Percentiles rank a stretch among this genome's conserved stretches.
Conservation (phyloP, 2,888 invertebrate genomes). For the Leptinotarsa peninsularis region DNA sequence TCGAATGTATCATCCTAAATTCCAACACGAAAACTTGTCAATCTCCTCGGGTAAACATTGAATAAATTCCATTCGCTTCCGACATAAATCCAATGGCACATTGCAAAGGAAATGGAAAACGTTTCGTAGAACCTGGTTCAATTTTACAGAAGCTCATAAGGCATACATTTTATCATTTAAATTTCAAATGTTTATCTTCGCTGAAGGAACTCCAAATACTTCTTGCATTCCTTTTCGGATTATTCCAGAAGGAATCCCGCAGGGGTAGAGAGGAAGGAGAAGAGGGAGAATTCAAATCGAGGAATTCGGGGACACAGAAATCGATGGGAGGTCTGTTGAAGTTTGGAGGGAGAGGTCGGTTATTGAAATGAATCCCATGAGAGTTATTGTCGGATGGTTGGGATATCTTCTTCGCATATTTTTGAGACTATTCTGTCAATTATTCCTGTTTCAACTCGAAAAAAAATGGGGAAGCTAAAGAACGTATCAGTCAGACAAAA, state of each 20-base stretch:
- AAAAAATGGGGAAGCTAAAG: too few species aligned
- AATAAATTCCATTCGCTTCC: conserved; percentile 33
- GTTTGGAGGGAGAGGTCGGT: background rate
- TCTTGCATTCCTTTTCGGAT: conserved; percentile 45
- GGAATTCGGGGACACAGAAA: conserved; percentile 25
- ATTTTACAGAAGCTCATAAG: conserved; percentile 32
- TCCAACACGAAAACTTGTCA: conserved; percentile 34
- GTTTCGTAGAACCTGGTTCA: conserved; percentile 46
- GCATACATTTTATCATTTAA: conserved; percentile 51
- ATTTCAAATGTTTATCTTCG: conserved; percentile 58
- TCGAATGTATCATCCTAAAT: conserved; percentile 9
- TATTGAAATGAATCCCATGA: conserved; percentile 1
- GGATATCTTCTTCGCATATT: background rate
- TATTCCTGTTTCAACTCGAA: too few species aligned
- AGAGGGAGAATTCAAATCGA: conserved; percentile 28
- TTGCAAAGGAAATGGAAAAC: conserved; percentile 31
- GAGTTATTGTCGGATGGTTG: background rate
- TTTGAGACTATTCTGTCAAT: background rate
- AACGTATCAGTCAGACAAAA: too few species aligned
- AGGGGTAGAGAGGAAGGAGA: conserved; percentile 1
- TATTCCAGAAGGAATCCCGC: conserved; percentile 40
- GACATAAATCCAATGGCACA: background rate
- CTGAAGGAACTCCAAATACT: conserved; percentile 47
- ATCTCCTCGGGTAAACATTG: conserved; percentile 40
- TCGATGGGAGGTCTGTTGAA: conserved; percentile 1